These are phyloP conservation scores for Drosophila heteroneura DNA, from an alignment of 2,888 invertebrate species.

Conservation along the genomic window DNA sequence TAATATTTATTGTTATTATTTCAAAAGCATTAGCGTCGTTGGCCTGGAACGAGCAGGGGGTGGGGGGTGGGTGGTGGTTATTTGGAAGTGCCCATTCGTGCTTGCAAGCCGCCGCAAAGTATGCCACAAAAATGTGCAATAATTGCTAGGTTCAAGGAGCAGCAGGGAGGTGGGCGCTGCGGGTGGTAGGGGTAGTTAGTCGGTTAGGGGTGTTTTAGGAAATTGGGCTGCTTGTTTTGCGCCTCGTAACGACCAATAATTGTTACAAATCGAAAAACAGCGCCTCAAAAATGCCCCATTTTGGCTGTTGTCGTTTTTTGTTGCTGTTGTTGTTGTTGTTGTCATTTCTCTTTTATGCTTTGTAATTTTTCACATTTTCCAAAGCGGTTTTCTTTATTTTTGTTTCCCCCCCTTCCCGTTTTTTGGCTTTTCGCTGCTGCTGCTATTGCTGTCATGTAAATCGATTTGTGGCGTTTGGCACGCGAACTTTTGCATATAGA, in stretches of 20 bases:
- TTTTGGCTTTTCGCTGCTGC: not conserved
- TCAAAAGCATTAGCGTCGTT: constrained; percentile 57
- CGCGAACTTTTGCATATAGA: constrained; percentile 48
- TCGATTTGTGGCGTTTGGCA: constrained; percentile 72
- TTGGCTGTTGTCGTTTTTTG: not conserved
- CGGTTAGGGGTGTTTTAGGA: constrained; percentile 23
- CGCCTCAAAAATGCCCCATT: constrained; percentile 50
- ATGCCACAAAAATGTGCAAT: constrained; percentile 65
- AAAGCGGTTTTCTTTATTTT: constrained; percentile 32
- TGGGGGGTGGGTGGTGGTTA: no score
- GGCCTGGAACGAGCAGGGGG: not conserved
- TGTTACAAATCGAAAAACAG: constrained; percentile 69
- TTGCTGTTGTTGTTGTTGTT: constrained; percentile 17
- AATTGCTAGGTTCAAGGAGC: constrained; percentile 36
- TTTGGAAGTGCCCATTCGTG: constrained; percentile 36
- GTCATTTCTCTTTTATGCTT: constrained; percentile 52
- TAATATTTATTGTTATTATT: constrained; percentile 75
- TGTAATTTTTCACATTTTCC: constrained; percentile 67
- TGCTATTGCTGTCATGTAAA: constrained; percentile 45
- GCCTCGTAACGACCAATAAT: constrained; percentile 68
- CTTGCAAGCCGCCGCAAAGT: constrained; percentile 50
- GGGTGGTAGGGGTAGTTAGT: not conserved
- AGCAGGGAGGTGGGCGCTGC: not conserved
- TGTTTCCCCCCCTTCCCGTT: not conserved
- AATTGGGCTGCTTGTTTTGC: constrained; percentile 55